Evolutionary conservation across 1,140 invertebrate genomes (phyloP).

Genomic region (Drosophila bifasciata): DNA sequence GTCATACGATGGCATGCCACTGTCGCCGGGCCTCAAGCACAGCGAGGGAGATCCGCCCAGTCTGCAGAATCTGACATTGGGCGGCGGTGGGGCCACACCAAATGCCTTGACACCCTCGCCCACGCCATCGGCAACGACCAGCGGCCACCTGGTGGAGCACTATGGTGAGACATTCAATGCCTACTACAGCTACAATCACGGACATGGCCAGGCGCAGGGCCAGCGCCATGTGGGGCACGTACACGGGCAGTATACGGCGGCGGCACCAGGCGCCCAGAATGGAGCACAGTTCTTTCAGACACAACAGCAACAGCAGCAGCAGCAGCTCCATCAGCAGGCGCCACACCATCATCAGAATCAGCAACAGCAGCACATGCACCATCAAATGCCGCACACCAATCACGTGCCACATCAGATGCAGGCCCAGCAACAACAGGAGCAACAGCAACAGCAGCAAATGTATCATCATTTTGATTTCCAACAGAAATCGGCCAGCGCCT

Average conservation of each 20-base stretch:
- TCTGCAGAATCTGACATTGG: conserved; percentile 59
- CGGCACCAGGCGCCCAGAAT: conserved; percentile 17
- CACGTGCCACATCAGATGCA: conserved; percentile 40
- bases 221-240: conserved; percentile 37
- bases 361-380: conserved; percentile 30
- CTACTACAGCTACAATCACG: conserved; percentile 70
- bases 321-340: conserved; percentile 34
- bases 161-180: conserved; percentile 64
- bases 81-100: conserved; percentile 46
- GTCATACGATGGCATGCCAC: conserved; percentile 70
- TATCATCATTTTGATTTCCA: conserved; percentile 69
- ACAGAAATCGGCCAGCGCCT: conserved; percentile 49
- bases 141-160: conserved; percentile 61
- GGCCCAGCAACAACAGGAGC: conserved; percentile 43
- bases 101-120: conserved; percentile 71
- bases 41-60: conserved; percentile 63
- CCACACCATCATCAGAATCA: conserved; percentile 35
- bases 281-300: conserved; percentile 55
- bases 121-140: conserved; percentile 64
- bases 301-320: conserved; percentile 39
- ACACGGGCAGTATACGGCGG: conserved; percentile 47
- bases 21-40: conserved; percentile 58
- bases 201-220: conserved; percentile 32
- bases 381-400: conserved; percentile 33
- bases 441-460: conserved; percentile 50